Conservation (phyloP, 2,797 vertebrate genomes). For the Acipenser ruthenus region DNA sequence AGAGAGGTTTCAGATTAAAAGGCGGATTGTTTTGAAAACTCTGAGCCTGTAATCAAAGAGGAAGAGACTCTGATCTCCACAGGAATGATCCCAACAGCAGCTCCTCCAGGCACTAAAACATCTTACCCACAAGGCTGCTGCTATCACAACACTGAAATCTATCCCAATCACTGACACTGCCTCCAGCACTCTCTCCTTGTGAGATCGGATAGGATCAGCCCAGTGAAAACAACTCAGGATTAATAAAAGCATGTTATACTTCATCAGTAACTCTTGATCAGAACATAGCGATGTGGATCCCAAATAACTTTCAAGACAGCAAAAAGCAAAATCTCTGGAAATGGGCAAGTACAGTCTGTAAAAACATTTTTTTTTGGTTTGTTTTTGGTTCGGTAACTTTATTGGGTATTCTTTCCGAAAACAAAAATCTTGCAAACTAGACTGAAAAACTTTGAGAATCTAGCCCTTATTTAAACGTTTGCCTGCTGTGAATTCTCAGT, state of each 20-base stretch:
- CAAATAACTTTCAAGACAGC: too few species aligned
- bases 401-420: too few species aligned
- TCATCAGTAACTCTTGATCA: neutral
- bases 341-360: too few species aligned
- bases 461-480: too few species aligned
- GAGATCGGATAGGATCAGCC: neutral
- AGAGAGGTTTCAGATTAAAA: neutral
- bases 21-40: conserved; percentile 11
- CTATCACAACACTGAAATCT: neutral
- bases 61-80: neutral
- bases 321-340: too few species aligned
- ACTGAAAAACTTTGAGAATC: too few species aligned
- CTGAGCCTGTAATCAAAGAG: conserved; percentile 12
- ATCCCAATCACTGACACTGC: neutral
- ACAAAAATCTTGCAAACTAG: too few species aligned
- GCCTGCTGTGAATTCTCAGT: too few species aligned
- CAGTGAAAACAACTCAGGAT: neutral
- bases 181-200: neutral
- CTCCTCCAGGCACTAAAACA: conserved; percentile 1
- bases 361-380: too few species aligned
- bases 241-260: neutral
- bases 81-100: neutral
- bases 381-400: too few species aligned
- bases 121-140: neutral
- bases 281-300: too few species aligned